phyloP scores from a whole-genome alignment of 2,113 vertebrate genomes.

The Sigmodon hispidus region DNA sequence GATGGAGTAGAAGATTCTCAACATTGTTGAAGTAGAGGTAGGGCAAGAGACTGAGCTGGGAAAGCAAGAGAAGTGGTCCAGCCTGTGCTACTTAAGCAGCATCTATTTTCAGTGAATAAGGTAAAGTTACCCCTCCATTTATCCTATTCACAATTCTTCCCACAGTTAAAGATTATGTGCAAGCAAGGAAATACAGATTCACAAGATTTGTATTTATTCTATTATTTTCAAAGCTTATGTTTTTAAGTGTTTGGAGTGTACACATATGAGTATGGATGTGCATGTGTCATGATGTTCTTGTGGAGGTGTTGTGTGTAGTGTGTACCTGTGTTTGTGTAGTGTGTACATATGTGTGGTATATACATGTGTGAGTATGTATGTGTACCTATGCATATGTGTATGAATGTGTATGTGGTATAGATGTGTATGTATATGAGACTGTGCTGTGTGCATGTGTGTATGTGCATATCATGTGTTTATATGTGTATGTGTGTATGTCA shows the following conservation, averaged over 20 bases:
- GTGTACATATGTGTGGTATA: too few relatives aligned
- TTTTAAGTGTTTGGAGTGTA: neutral
- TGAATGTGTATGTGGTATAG: too few relatives aligned
- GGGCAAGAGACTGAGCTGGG: neutral
- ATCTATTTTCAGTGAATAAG: neutral
- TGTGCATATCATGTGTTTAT: neutral
- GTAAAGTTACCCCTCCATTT: neutral
- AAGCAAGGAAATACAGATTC: constrained; percentile 5
- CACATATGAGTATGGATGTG: too few relatives aligned
- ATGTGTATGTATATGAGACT: neutral
- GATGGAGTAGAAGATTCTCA: neutral
- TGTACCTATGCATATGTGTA: too few relatives aligned
- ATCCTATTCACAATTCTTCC: neutral
- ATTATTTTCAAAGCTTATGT: constrained; percentile 31
- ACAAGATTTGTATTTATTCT: neutral
- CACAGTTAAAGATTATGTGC: neutral
- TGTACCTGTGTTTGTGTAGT: too few relatives aligned
- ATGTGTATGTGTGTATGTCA: neutral
- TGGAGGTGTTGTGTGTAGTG: too few relatives aligned
- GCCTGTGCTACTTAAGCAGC: neutral
- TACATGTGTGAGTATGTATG: too few relatives aligned
- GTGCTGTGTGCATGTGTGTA: neutral
- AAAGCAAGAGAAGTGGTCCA: neutral
- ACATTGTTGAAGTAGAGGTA: too few relatives aligned
- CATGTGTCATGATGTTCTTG: neutral